Evolutionary conservation across 2,888 invertebrate genomes (phyloP).

Genomic region (Lasioglossum lativentre): DNA sequence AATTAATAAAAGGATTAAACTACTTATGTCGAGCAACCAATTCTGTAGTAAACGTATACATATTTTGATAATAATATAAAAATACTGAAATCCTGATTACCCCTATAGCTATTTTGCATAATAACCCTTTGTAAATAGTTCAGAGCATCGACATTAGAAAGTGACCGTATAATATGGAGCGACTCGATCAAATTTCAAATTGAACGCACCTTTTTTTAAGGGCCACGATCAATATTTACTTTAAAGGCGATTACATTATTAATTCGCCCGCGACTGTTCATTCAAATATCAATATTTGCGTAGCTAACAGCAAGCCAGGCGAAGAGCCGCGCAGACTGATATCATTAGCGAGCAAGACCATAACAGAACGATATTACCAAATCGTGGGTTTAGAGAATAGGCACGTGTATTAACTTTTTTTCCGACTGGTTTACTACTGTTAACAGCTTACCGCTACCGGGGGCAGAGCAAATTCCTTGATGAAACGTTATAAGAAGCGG

Average conservation of each 20-base stretch:
- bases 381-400: background rate
- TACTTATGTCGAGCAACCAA: background rate
- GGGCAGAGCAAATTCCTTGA: background rate
- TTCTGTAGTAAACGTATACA: background rate
- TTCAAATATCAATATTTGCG: constrained; percentile 5
- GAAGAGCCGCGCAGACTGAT: background rate
- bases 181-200: background rate
- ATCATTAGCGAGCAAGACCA: background rate
- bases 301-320: background rate
- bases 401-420: background rate
- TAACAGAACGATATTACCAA: background rate
- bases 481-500: background rate
- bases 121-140: too few relatives aligned
- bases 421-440: background rate
- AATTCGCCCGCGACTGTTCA: background rate
- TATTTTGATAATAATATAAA: background rate
- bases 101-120: background rate
- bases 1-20: background rate
- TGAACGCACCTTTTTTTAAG: background rate
- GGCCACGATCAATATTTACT: background rate
- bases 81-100: background rate
- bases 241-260: background rate
- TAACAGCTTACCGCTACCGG: background rate
- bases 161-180: background rate
- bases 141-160: too few relatives aligned